Base-by-base conservation (phyloP, 92 coral and sea anemone genomes). In the Phenganax stokvisi region DNA sequence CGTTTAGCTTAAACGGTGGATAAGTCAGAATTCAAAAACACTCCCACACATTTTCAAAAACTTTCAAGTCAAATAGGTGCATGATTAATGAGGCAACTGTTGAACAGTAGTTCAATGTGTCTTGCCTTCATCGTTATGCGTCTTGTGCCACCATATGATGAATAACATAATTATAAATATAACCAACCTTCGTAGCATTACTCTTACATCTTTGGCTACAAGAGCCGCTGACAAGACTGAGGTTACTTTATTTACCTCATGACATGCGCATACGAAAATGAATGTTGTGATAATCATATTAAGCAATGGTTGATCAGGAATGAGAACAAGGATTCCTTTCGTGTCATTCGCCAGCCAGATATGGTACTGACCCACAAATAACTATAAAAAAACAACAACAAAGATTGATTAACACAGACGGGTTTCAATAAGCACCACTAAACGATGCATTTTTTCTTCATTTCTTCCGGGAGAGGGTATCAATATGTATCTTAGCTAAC, bases 111-210 rank as follows among this genome's bases (percentile, higher is more conserved):
- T 0, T 56, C 62, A 73, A 27, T 54, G 83, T 2, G 44, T 2
- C 29, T 79, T 62, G 47, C 83, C 83, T 64, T 79, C 65, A 66
- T 79, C 83, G 62, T 89, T 97, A 75, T 89, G 97, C 0, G 98
- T 94, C 76, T 94, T 94, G 71, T 94, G 98, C 98, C 98, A 94
- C 97, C 98, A 92, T 51, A 94, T 94, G 54, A 92, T 87, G 27
- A 94, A 87, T 76, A 94, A 83, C 87, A 90, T 89, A 80, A 94
- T 88, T 47, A 94, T 76, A 85, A 94, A 94, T 54, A 92, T 89
- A 15, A 89, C 80, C 16, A 94, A 91, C 77, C 98, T 83, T 56
- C 98, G 54, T 47, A 92, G 44, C 98, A 94, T 92, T 0, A 92
- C 91, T 0, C 87, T 87, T 56, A 92, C 84, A 67, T 94, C 96